phyloP scores from a whole-genome alignment of 2,888 invertebrate genomes.

The Acrobasis repandana region DNA sequence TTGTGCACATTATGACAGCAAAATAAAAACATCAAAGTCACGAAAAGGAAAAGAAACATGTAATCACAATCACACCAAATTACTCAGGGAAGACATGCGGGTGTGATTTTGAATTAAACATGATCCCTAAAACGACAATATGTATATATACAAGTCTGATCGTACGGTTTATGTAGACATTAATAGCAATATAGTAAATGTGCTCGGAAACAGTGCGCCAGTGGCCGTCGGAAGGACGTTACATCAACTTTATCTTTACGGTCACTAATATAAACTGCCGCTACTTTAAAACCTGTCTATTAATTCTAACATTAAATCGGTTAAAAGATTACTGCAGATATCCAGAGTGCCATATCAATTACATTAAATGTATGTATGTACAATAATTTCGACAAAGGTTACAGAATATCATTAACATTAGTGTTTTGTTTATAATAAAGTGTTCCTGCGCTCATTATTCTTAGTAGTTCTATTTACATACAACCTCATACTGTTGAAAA shows the following conservation, averaged over 20 bases:
- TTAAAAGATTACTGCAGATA: conserved; percentile 18
- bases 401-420: conserved; percentile 16
- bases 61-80: conserved; percentile 19
- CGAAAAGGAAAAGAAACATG: background rate
- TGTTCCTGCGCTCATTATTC: conserved; percentile 20
- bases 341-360: conserved; percentile 21
- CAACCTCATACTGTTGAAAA: conserved; percentile 19
- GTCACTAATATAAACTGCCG: conserved; percentile 8
- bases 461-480: conserved; percentile 21
- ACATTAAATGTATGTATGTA: conserved; percentile 18
- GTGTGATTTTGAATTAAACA: conserved; percentile 23
- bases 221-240: background rate
- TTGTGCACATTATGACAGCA: conserved; percentile 38
- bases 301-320: conserved; percentile 18
- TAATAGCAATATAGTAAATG: background rate
- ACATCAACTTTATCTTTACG: background rate
- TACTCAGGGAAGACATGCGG: conserved; percentile 26
- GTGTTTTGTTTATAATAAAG: conserved; percentile 14
- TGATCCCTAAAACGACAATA: conserved; percentile 5
- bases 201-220: background rate
- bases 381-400: conserved; percentile 12
- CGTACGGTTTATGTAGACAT: background rate
- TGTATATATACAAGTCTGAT: background rate
- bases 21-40: background rate
- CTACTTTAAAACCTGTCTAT: conserved; percentile 18